Percentiles rank a stretch among this genome's conserved stretches.
Evolutionary conservation across 2,888 invertebrate species (phyloP).

Genomic region (Microplitis deprimator): DNA sequence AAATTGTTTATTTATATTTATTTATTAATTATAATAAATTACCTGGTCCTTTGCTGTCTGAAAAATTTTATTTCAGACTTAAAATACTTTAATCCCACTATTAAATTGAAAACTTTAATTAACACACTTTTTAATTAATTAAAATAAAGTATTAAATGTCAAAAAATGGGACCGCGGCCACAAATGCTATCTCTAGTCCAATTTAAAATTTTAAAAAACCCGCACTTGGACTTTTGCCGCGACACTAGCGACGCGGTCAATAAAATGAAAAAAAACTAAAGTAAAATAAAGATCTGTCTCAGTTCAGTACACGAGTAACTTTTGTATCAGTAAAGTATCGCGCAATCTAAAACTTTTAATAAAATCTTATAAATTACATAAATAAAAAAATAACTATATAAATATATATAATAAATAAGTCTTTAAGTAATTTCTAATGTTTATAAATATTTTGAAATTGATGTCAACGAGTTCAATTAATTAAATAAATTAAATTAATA

Average conservation of each 20-base stretch:
- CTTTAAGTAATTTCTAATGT: background rate
- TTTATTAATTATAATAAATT: background rate
- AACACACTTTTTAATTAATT: no score
- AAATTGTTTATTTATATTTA: slow-evolving; percentile 25
- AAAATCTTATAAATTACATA: background rate
- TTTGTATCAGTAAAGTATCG: background rate
- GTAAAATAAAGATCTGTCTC: background rate
- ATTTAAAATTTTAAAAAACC: background rate
- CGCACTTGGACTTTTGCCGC: background rate
- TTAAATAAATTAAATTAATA: background rate
- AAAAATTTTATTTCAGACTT: background rate
- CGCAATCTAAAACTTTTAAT: background rate
- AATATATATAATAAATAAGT: background rate
- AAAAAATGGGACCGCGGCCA: no score
- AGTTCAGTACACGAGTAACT: background rate
- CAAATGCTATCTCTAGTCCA: no score
- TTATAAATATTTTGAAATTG: background rate
- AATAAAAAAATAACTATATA: background rate
- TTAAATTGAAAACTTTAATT: no score
- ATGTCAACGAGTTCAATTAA: background rate
- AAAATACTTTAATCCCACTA: no score
- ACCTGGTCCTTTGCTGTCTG: background rate
- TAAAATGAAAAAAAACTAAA: background rate
- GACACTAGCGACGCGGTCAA: background rate
- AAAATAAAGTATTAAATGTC: no score